Evolutionary conservation across 2,797 vertebrate species (phyloP).

Genomic region (Pseudomugil gertrudae): DNA sequence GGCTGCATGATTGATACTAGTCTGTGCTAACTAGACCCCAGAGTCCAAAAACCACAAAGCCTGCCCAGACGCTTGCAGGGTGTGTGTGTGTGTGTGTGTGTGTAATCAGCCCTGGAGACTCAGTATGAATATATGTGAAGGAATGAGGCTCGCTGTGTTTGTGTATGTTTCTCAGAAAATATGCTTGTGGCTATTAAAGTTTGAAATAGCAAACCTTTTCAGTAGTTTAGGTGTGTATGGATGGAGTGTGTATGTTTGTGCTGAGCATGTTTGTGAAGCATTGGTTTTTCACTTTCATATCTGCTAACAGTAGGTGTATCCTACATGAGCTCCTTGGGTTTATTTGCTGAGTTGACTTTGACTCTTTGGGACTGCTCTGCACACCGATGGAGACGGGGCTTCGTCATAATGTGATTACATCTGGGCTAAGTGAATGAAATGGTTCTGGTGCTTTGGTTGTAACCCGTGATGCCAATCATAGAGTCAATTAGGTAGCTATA

Average conservation of each 20-base stretch:
- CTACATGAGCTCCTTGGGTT: slow-evolving; percentile 4
- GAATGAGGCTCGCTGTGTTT: slow-evolving; percentile 35
- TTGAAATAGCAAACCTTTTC: slow-evolving; percentile 43
- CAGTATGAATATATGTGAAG: slow-evolving; percentile 53
- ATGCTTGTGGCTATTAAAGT: slow-evolving; percentile 54
- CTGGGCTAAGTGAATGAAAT: slow-evolving; percentile 62
- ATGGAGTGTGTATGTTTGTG: slow-evolving; percentile 23
- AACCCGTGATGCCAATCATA: slow-evolving; percentile 52
- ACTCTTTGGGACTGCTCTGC: slow-evolving; percentile 22
- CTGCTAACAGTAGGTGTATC: slow-evolving; percentile 20
- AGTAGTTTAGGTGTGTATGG: slow-evolving; percentile 27
- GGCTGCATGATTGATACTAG: slow-evolving; percentile 72
- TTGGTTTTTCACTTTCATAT: slow-evolving; percentile 23
- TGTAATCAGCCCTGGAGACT: slow-evolving; percentile 63
- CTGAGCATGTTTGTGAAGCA: background rate
- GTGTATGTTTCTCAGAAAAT: slow-evolving; percentile 56
- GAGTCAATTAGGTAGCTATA: slow-evolving; percentile 62
- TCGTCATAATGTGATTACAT: slow-evolving; percentile 57
- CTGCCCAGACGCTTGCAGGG: slow-evolving; percentile 40
- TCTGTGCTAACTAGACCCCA: slow-evolving; percentile 71
- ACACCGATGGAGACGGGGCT: slow-evolving; percentile 31
- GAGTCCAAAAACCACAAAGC: slow-evolving; percentile 66
- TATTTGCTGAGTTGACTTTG: slow-evolving; percentile 13
- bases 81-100: slow-evolving; percentile 12
- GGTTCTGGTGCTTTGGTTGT: slow-evolving; percentile 45